Evolutionary conservation across 2,888 invertebrate species (phyloP).

Genomic region (Andrena trimmerana): DNA sequence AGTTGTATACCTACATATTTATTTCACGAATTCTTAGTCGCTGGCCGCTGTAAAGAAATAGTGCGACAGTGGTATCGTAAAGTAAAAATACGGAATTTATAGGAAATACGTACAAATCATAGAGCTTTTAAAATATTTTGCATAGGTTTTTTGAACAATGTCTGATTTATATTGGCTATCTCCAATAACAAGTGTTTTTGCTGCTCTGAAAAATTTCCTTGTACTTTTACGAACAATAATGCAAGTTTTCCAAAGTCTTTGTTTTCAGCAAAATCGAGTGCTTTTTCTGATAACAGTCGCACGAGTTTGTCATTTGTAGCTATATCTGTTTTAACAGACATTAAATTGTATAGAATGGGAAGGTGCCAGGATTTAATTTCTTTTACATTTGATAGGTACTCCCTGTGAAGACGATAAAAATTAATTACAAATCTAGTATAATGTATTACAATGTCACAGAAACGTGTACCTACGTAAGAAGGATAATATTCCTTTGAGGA

Average conservation of each 20-base stretch:
- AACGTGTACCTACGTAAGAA: slow-evolving; percentile 66
- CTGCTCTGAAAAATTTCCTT: slow-evolving; percentile 67
- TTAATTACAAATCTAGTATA: background rate
- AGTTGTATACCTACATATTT: too few relatives aligned
- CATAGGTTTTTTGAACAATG: slow-evolving; percentile 74
- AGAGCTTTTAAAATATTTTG: slow-evolving; percentile 67
- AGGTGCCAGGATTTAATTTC: slow-evolving; percentile 80
- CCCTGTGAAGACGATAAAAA: slow-evolving; percentile 66
- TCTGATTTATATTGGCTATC: slow-evolving; percentile 74
- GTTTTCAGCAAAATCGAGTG: slow-evolving; percentile 72
- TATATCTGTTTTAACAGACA: slow-evolving; percentile 64
- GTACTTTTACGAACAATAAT: slow-evolving; percentile 72
- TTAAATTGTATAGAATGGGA: slow-evolving; percentile 67
- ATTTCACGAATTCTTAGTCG: background rate
- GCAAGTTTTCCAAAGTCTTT: slow-evolving; percentile 77
- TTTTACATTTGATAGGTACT: slow-evolving; percentile 69
- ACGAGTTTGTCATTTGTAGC: slow-evolving; percentile 70
- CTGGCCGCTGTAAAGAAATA: background rate
- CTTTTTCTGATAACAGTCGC: slow-evolving; percentile 72
- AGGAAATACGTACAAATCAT: slow-evolving; percentile 11
- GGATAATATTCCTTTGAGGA: slow-evolving; percentile 36
- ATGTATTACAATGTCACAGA: background rate
- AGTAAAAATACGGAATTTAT: background rate
- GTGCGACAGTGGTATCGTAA: background rate
- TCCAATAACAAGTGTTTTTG: slow-evolving; percentile 74